Conservation (phyloP, 1,140 invertebrate species). For the Drosophila busckii region DNA sequence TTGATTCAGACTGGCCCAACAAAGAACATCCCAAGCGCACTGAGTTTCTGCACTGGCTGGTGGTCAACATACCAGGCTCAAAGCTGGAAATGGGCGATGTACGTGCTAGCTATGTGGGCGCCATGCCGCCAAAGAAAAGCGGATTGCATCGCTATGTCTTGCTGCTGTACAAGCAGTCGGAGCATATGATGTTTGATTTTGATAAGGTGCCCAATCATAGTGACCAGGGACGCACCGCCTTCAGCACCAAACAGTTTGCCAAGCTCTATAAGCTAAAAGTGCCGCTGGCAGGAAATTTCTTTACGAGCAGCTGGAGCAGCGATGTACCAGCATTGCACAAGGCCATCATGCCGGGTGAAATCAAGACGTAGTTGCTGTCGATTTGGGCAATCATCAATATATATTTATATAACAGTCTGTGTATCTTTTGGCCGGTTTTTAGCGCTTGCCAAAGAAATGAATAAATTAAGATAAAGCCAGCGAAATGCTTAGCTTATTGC, state of each 20-base stretch:
- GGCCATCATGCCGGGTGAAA: background rate
- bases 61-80: constrained; percentile 92
- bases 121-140: constrained; percentile 89
- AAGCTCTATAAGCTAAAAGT: constrained; percentile 88
- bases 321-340: constrained; percentile 42
- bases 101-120: constrained; percentile 90
- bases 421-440: constrained; percentile 19
- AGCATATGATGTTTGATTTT: constrained; percentile 76
- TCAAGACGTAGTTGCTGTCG: background rate
- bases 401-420: background rate
- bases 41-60: constrained; percentile 95
- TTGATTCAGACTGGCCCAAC: constrained; percentile 83
- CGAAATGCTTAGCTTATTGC: constrained; percentile 4
- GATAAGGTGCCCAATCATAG: constrained; percentile 71
- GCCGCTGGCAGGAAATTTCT: constrained; percentile 93
- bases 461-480: constrained; percentile 34
- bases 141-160: constrained; percentile 95
- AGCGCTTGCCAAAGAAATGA: constrained; percentile 33
- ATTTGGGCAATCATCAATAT: constrained; percentile 9
- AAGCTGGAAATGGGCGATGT: constrained; percentile 87
- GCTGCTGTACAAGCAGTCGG: constrained; percentile 88
- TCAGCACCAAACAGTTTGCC: constrained; percentile 89
- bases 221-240: constrained; percentile 85
- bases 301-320: constrained; percentile 38
- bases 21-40: constrained; percentile 85